A percentile compares a stretch with the other conserved stretches of the same genome.
These are phyloP conservation scores for Antrozous pallidus DNA, from an alignment of 2,797 vertebrate genomes.

Conservation along the genomic window DNA sequence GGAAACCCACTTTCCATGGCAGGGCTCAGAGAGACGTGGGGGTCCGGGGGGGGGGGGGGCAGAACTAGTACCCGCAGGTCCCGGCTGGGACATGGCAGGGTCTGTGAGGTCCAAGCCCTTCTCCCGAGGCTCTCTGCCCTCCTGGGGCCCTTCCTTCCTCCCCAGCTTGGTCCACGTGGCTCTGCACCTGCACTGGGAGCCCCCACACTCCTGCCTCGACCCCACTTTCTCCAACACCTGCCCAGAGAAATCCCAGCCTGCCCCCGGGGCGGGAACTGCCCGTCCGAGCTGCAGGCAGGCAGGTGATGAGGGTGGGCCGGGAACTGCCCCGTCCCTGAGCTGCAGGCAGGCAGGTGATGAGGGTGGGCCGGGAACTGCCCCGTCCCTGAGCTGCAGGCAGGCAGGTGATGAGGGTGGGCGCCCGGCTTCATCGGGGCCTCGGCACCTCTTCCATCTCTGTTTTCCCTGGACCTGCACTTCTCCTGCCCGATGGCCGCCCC, in stretches of 20 bases:
- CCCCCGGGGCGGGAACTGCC: fast-evolving
- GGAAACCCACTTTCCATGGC: neutral
- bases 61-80: neutral
- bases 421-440: neutral
- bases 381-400: fast-evolving
- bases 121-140: neutral
- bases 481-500: neutral
- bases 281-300: fast-evolving
- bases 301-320: fast-evolving
- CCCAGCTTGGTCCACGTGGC: neutral
- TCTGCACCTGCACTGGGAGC: neutral
- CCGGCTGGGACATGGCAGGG: neutral
- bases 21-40: neutral
- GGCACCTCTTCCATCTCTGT: too few relatives aligned
- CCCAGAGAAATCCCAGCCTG: neutral
- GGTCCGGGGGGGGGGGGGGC: neutral
- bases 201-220: neutral
- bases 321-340: fast-evolving
- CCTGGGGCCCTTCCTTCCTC: neutral
- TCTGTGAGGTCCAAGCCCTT: neutral
- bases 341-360: fast-evolving
- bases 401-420: fast-evolving
- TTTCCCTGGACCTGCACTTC: neutral
- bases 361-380: neutral
- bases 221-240: neutral